Conservation (phyloP, 2,888 invertebrate species). For the Pterostichus madidus region DNA sequence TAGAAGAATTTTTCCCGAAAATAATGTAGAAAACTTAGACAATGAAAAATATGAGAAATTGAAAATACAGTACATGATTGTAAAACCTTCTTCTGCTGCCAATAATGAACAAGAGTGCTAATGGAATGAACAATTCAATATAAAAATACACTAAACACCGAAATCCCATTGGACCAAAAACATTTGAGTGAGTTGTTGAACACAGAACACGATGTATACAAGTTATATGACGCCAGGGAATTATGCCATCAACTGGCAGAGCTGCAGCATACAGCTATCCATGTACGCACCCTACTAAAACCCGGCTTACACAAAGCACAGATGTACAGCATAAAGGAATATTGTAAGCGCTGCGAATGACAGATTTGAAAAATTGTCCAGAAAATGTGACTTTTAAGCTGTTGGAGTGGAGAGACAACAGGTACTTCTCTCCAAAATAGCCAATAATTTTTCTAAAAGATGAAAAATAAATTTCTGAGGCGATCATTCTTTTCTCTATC, state of each 20-base stretch:
- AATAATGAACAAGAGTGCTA: neutral
- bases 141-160: slow-evolving; percentile 23
- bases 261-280: neutral
- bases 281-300: slow-evolving; percentile 1
- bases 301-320: slow-evolving; percentile 10
- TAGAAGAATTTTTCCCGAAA: too few relatives aligned
- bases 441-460: too few relatives aligned
- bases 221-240: slow-evolving; percentile 55
- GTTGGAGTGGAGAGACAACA: slow-evolving; percentile 1
- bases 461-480: too few relatives aligned
- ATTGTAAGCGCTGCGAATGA: slow-evolving; percentile 39
- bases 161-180: slow-evolving; percentile 28
- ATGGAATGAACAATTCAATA: slow-evolving; percentile 32
- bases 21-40: too few relatives aligned
- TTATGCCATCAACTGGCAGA: slow-evolving; percentile 37
- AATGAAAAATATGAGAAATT: too few relatives aligned
- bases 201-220: slow-evolving; percentile 25
- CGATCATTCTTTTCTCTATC: too few relatives aligned
- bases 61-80: too few relatives aligned
- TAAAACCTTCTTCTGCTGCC: too few relatives aligned
- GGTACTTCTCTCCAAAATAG: neutral
- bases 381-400: neutral
- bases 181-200: slow-evolving; percentile 47
- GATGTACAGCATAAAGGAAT: slow-evolving; percentile 30
- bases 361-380: slow-evolving; percentile 61